Evolutionary conservation across 2,113 vertebrate genomes (phyloP), one percentile per base, ranked within the genome.

Genomic region (Pseudopodoces humilis): DNA sequence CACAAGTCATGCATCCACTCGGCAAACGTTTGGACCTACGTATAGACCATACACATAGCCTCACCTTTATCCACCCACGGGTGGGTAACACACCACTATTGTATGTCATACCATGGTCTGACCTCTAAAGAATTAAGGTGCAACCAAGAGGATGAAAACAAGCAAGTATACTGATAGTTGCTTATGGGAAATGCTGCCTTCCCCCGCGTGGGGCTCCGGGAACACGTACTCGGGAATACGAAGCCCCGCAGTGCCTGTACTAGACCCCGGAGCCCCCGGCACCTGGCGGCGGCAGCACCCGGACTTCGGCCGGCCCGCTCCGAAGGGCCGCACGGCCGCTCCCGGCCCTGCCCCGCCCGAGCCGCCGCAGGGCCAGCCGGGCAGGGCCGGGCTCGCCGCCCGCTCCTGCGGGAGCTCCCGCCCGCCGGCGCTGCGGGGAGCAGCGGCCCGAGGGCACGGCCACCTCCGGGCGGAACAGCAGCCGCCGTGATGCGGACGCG

Each of bases 11-110:
- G 7, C 64, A 39, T 3, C n/a, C 35, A 3, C 14, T 33, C 14
- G 0, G 50, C 7, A 31, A 28, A 8, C 0, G 0, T 70, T 10
- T 2, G 15, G 7, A 43, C 9, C 1, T 2, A 12, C 2, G 1
- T 0, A 25, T 0, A 3, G 49, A 43, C 43, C 7, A 43, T 43
- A 43, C 43, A 43, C 16, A 43, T 14, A 43, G 33, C 30, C 30
- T 58, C 33, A 4, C 6, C 16, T 39, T 68, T 30, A 60, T 16
- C 49, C 30, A 3, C 14, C 8, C 55, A 11, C 1, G 2, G 43
- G 19, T 2, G 35, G 47, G 0, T 17, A 50, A 43, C 47, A 9
- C 7, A 28, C 74, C 43, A 4, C 50, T 47, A 23, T 5, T 20
- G 0, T 7, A 5, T 11, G 10, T 30, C 35, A 47, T 0, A 22